Conservation (phyloP, 2,888 invertebrate species). For the Spilosoma lubricipeda region DNA sequence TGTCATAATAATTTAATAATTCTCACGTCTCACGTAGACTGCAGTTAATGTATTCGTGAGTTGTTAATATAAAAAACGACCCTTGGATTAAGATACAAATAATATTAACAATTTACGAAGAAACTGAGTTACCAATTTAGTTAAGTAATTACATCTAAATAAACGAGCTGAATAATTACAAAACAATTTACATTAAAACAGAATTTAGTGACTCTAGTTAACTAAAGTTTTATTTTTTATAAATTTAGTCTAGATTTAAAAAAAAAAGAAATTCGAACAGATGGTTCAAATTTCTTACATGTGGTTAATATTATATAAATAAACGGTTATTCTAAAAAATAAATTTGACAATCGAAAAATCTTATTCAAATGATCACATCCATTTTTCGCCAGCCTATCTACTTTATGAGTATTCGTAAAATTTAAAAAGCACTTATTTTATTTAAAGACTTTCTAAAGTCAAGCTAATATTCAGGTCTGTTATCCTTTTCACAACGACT, state of each 20-base stretch:
- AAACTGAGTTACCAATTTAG: background rate
- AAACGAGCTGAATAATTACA: background rate
- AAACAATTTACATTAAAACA: background rate
- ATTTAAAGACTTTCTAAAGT: background rate
- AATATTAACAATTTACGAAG: background rate
- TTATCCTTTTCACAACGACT: background rate
- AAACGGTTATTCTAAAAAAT: too few species aligned
- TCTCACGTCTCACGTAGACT: background rate
- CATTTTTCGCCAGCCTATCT: too few species aligned
- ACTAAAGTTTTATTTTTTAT: background rate
- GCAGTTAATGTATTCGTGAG: background rate
- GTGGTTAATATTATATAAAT: too few species aligned
- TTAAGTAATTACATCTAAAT: background rate
- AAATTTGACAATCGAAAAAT: too few species aligned
- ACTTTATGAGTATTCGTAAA: too few species aligned
- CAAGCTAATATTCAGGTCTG: background rate
- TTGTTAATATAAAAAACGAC: background rate
- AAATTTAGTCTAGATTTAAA: too few species aligned
- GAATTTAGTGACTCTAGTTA: background rate
- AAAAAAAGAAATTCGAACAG: too few species aligned
- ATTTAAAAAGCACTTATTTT: background rate
- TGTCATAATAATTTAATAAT: background rate
- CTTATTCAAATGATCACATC: too few species aligned
- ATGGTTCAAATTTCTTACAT: too few species aligned
- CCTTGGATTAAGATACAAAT: background rate